Base-by-base conservation (phyloP, 2,113 vertebrate species). In the Cyanoramphus novaezelandiae region DNA sequence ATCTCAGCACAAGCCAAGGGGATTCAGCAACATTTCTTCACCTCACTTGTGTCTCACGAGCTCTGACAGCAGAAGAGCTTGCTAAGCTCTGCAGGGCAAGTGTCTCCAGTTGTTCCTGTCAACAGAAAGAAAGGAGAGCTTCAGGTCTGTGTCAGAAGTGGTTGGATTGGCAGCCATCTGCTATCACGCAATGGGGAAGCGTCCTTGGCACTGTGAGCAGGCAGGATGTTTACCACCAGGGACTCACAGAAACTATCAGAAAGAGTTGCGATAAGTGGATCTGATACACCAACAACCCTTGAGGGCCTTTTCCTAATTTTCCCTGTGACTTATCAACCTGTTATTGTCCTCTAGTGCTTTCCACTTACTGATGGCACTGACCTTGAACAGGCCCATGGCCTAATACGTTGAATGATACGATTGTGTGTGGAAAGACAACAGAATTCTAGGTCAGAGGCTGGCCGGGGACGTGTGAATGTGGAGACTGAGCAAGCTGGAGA, bases 261-360 rank as follows among this genome's bases (percentile, higher is more conserved):
- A 86, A 89, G 49, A 37, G 18, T 75, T 87, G 70, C 49, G 91
- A 88, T 94, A 92, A 92, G 92, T 87, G 70, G 72, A 87, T 94
- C 92, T 86, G 86, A 90, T 94, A 92, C 6, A 47, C 62, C 87
- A 79, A 70, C 49, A 95, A 65, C 74, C 69, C 88, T 95, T 93
- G 83, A 94, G 93, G 93, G 95, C 77, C 86, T 97, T 97, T 94
- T 96, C 83, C 91, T 94, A 94, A 92, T 95, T 85, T 91, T 74
- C 83, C 83, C 89, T 82, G 83, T 96, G 93, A 94, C 77, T 96
- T 91, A 95, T 86, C 93, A 94, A 96, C 92, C 93, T 96, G 91
- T 79, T 93, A 89, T 79, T 97, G 92, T 95, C 92, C 93, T 92
- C 74, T 94, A 49, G 44, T 39, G 77, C 78, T 94, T 92, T 93